These are phyloP conservation scores for Cyanoderma ruficeps DNA, from an alignment of 2,113 vertebrate genomes.

Conservation along the genomic window DNA sequence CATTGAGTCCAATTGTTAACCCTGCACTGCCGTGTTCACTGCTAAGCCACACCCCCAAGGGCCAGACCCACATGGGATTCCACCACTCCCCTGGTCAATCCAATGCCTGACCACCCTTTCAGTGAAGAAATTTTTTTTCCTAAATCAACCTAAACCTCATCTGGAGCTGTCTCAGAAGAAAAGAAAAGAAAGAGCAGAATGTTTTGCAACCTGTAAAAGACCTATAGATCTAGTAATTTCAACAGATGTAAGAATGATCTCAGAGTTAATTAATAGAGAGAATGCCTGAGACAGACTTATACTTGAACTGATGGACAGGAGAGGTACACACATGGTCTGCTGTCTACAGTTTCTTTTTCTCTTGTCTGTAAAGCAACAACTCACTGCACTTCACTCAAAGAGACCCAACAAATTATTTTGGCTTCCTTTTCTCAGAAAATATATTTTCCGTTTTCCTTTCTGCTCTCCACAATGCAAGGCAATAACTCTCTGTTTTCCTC, in stretches of 20 bases:
- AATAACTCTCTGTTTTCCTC: background rate
- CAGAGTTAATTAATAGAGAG: background rate
- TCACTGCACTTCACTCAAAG: background rate
- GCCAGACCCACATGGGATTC: background rate
- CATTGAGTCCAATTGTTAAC: background rate
- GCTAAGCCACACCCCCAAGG: background rate
- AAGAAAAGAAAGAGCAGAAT: background rate
- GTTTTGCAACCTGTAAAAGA: background rate
- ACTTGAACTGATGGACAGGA: background rate
- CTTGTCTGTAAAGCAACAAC: background rate
- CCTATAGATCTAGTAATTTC: background rate
- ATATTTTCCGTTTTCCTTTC: background rate
- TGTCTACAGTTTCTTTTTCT: background rate
- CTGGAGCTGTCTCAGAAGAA: background rate
- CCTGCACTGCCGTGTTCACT: fast-evolving
- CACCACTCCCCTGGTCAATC: background rate
- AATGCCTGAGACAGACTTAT: background rate
- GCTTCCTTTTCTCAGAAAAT: background rate
- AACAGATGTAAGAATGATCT: background rate
- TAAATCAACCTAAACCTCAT: background rate
- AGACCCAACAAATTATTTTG: fast-evolving
- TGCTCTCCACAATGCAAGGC: background rate
- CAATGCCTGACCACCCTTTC: background rate
- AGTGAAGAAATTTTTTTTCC: background rate
- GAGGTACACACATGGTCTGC: background rate